phyloP scores from a whole-genome alignment of 1,140 invertebrate species.

The Triops cancriformis region DNA sequence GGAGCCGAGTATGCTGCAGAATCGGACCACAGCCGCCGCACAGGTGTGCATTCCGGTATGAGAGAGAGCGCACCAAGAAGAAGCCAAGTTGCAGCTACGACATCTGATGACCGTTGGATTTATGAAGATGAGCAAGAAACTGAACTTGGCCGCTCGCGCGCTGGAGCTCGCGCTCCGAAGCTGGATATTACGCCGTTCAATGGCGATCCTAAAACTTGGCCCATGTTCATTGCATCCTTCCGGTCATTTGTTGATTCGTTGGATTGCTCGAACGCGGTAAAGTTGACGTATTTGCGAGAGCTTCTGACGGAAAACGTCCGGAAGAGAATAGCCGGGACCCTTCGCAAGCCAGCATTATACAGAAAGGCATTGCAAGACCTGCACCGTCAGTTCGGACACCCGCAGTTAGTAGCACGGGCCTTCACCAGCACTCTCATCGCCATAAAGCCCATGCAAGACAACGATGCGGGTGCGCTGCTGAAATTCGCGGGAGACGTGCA shows the following conservation, averaged over 20 bases:
- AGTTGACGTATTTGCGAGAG: neutral
- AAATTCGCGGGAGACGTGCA: neutral
- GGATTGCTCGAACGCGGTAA: neutral
- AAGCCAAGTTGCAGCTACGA: too few relatives aligned
- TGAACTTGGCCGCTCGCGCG: too few relatives aligned
- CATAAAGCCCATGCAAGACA: neutral
- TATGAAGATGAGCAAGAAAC: too few relatives aligned
- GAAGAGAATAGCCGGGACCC: neutral
- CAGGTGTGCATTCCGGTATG: too few relatives aligned
- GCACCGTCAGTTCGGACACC: neutral
- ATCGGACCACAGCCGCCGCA: too few relatives aligned
- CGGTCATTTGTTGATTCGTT: neutral
- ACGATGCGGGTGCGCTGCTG: neutral
- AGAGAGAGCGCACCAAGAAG: too few relatives aligned
- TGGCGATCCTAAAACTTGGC: neutral
- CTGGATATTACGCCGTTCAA: neutral
- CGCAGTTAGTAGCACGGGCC: neutral
- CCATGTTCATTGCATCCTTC: neutral
- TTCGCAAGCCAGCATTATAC: neutral
- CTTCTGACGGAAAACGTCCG: neutral
- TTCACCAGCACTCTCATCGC: neutral
- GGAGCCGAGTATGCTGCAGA: too few relatives aligned
- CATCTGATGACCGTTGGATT: too few relatives aligned
- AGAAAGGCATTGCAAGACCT: neutral
- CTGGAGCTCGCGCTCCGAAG: neutral